phyloP scores from a whole-genome alignment of 2,888 invertebrate genomes.

The Periphyllus acericola region DNA sequence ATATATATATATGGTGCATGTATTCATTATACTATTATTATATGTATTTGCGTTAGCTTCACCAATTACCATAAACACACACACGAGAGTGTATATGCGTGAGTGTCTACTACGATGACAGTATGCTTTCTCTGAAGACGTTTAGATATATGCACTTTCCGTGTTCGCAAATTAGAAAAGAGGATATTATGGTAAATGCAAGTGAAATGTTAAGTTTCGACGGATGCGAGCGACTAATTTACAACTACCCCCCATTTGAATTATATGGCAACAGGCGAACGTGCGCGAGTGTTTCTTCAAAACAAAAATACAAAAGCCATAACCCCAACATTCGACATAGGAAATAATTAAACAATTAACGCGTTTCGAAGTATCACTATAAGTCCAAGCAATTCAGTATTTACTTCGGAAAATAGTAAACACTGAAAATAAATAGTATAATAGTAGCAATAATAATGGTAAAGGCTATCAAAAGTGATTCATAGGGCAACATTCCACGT shows the following conservation, averaged over 20 bases:
- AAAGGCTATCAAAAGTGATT: neutral
- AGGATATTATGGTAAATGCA: neutral
- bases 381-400: neutral
- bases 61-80: conserved; percentile 55
- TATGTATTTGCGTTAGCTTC: conserved; percentile 4
- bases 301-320: neutral
- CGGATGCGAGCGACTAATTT: neutral
- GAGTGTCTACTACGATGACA: neutral
- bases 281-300: neutral
- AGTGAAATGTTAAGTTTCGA: neutral
- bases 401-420: neutral
- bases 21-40: conserved; percentile 32
- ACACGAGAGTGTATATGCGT: neutral
- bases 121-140: neutral
- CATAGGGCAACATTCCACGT: neutral
- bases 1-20: neutral
- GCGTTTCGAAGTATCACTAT: neutral
- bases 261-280: neutral
- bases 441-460: conserved; percentile 7
- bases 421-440: neutral
- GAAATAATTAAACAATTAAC: neutral
- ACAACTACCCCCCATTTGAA: neutral
- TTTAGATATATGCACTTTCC: conserved; percentile 46
- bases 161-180: conserved; percentile 46
- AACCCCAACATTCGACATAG: neutral